Conservation (phyloP, 2,888 invertebrate species). For the Pachycephus smyrnensis region DNA sequence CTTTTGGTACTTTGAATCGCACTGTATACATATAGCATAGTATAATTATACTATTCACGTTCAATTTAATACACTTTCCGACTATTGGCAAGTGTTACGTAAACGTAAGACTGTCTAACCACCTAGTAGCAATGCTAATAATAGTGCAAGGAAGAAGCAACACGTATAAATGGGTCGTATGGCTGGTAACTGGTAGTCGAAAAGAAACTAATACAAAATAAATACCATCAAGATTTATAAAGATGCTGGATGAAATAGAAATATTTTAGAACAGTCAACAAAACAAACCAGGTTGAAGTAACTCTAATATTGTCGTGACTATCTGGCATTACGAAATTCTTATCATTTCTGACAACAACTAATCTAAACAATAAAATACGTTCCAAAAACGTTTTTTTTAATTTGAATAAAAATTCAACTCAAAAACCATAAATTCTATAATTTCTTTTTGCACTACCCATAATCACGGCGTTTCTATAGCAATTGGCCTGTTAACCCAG, state of each 20-base stretch:
- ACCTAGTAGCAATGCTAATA: neutral
- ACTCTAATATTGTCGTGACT: neutral
- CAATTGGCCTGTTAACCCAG: conserved; percentile 50
- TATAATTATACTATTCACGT: neutral
- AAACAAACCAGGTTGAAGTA: neutral
- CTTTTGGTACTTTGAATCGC: neutral
- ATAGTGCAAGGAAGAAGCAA: neutral
- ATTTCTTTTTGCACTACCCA: neutral
- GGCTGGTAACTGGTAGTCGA: neutral
- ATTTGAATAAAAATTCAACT: neutral
- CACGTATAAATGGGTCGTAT: neutral
- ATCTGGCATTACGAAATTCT: neutral
- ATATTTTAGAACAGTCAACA: neutral
- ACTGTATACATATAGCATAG: neutral
- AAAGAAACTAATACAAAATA: neutral
- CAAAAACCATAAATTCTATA: neutral
- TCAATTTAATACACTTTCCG: neutral
- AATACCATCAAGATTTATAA: neutral
- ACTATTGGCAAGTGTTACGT: neutral
- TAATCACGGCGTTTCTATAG: neutral
- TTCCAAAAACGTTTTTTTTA: neutral
- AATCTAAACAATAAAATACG: neutral
- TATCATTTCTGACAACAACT: neutral
- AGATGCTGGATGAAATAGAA: neutral
- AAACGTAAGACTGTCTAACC: neutral